Evolutionary conservation across 2,888 invertebrate species (phyloP).

Genomic region (Epistrophella euchroma): DNA sequence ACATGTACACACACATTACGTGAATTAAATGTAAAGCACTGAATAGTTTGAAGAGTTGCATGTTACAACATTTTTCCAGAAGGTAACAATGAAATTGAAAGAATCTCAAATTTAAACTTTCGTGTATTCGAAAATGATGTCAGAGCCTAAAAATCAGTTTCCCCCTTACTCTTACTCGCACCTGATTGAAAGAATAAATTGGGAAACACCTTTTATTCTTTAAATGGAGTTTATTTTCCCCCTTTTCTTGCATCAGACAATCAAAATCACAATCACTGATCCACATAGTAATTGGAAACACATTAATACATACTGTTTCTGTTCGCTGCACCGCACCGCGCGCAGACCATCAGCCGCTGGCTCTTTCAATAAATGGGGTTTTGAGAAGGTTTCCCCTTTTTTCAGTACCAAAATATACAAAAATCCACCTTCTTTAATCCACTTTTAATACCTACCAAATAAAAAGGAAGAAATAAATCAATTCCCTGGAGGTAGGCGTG

Average conservation of each 20-base stretch:
- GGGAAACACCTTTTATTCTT: background rate
- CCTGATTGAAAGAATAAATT: background rate
- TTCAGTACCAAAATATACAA: slow-evolving; percentile 2
- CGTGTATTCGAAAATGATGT: background rate
- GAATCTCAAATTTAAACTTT: too few relatives aligned
- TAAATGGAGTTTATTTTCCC: slow-evolving; percentile 4
- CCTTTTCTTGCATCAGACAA: background rate
- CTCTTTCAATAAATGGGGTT: slow-evolving; percentile 30
- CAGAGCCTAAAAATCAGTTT: background rate
- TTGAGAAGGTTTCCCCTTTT: slow-evolving; percentile 41
- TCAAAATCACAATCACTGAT: slow-evolving; percentile 45
- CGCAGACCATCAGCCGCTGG: background rate
- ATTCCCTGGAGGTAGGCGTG: slow-evolving; percentile 73
- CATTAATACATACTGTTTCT: slow-evolving; percentile 37
- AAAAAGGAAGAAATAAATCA: slow-evolving; percentile 57
- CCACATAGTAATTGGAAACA: slow-evolving; percentile 45
- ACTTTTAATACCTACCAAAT: slow-evolving; percentile 59
- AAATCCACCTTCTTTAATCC: slow-evolving; percentile 69
- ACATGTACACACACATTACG: too few relatives aligned
- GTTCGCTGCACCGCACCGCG: background rate
- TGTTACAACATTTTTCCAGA: too few relatives aligned
- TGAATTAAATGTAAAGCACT: too few relatives aligned
- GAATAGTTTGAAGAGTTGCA: too few relatives aligned
- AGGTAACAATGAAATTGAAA: too few relatives aligned
- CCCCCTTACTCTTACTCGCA: background rate